Evolutionary conservation across 2,113 vertebrate species (phyloP), one percentile per base, ranked within the genome.

Genomic region (Urocitellus parryii): DNA sequence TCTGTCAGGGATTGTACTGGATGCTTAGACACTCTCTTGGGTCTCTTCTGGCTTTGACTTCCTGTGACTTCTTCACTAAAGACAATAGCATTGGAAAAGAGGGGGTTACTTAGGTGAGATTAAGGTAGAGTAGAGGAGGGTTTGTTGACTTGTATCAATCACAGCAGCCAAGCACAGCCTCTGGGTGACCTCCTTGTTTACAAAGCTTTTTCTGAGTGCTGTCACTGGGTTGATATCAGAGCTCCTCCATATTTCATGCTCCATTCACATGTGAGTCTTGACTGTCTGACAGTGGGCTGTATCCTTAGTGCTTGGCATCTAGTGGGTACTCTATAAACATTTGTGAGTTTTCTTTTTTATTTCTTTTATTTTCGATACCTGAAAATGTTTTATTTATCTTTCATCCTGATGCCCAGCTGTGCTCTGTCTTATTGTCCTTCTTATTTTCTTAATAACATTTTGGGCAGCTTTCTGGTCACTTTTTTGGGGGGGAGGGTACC

Each of bases 231-330:
- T 45, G 1, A 42, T 24, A 9, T 7, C 10, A 4, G 0, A 20
- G 79, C 39, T n/a, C 14, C 37, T 53, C 18, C 10, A 1, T 45
- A 29, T 14, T 42, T 13, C 42, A n/a, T 42, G 45, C 24, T 61
- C 48, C 22, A 2, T 11, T 37, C 67, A 63, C 6, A 24, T 8
- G 17, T 17, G 22, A 13, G 18, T 22, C 4, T 48, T 63, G 12
- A 11, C 32, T 8, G 0, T 10, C 20, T 17, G 3, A 25, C 1
- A 12, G 48, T 42, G 8, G 10, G 2, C 51, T 25, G 4, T 34
- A 24, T 25, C 56, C 32, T 87, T 2, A 0, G 16, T 17, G 20
- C 39, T 73, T 45, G 61, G 51, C 68, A 8, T 11, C 32, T 4
- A 39, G 8, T 6, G 34, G 17, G 12, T 42, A 8, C 5, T 29